Evolutionary conservation across 2,113 vertebrate species (phyloP).

Genomic region (Pomatorhinus ruficollis): DNA sequence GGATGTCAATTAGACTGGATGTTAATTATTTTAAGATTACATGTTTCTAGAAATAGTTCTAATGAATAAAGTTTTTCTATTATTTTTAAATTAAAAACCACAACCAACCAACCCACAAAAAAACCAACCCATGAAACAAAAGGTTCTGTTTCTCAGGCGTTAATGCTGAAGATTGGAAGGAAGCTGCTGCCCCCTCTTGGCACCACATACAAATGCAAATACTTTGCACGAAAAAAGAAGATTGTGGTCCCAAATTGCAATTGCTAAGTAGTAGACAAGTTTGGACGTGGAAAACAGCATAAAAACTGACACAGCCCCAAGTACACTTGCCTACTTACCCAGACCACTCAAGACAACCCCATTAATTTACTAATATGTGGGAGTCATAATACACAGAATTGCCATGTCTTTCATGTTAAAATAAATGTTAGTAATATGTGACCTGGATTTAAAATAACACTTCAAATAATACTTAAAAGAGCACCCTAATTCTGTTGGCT

Average conservation of each 20-base stretch:
- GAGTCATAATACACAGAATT: background rate
- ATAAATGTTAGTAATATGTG: background rate
- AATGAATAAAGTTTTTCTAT: background rate
- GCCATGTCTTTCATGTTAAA: background rate
- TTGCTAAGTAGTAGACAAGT: background rate
- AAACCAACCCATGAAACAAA: background rate
- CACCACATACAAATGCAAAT: background rate
- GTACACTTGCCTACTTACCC: background rate
- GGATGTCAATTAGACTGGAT: background rate
- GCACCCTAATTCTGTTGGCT: background rate
- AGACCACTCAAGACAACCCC: background rate
- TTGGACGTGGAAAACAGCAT: background rate
- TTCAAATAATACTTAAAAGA: background rate
- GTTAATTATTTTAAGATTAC: background rate
- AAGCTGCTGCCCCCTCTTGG: slow-evolving; percentile 69
- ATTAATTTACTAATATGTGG: background rate
- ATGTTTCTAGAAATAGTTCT: background rate
- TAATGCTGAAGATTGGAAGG: background rate
- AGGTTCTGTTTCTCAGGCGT: accelerated
- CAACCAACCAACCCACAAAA: background rate
- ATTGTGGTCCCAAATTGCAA: background rate
- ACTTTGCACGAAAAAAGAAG: background rate
- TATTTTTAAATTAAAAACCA: background rate
- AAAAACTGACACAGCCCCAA: background rate
- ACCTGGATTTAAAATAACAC: background rate